These are phyloP conservation scores for Agrotis clavis DNA, from an alignment of 2,888 invertebrate species.

Conservation along the genomic window DNA sequence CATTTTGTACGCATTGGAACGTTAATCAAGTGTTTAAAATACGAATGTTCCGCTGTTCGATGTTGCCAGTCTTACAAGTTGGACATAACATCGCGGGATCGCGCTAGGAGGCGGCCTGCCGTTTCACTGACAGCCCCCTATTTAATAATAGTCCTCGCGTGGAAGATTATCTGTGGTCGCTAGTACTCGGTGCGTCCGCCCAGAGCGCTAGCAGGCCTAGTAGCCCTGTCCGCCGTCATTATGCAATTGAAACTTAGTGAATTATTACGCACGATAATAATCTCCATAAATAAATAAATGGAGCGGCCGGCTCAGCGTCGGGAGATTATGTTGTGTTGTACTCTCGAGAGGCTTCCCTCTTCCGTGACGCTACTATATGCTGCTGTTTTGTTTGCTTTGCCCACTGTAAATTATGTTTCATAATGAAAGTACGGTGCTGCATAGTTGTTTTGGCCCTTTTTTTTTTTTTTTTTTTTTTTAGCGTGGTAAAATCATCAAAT, in stretches of 20 bases:
- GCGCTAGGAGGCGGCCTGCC: conserved; percentile 75
- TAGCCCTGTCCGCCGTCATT: conserved; percentile 89
- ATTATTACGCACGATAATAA: conserved; percentile 90
- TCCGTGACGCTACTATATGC: conserved; percentile 47
- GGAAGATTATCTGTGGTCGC: conserved; percentile 83
- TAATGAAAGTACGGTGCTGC: too few relatives aligned
- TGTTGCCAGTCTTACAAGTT: conserved; percentile 56
- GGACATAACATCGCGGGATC: conserved; percentile 62
- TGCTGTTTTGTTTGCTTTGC: conserved; percentile 29
- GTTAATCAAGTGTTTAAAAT: conserved; percentile 67
- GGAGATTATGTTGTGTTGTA: conserved; percentile 75
- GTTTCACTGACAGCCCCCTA: conserved; percentile 83
- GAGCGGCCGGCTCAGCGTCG: conserved; percentile 73
- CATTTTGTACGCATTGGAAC: conserved; percentile 48
- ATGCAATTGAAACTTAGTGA: conserved; percentile 91
- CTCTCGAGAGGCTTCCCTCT: conserved; percentile 57
- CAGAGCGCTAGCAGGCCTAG: conserved; percentile 79
- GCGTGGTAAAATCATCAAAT: too few relatives aligned
- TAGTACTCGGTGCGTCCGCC: conserved; percentile 78
- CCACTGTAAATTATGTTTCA: conserved; percentile 27
- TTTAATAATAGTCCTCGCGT: conserved; percentile 87
- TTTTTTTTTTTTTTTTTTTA: too few relatives aligned
- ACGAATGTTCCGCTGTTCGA: conserved; percentile 58
- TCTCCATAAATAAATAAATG: conserved; percentile 90
- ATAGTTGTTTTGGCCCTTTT: too few relatives aligned